Evolutionary conservation across 2,888 invertebrate genomes (phyloP), one percentile per base, ranked within the genome.

Genomic region (Octodonta nipae): DNA sequence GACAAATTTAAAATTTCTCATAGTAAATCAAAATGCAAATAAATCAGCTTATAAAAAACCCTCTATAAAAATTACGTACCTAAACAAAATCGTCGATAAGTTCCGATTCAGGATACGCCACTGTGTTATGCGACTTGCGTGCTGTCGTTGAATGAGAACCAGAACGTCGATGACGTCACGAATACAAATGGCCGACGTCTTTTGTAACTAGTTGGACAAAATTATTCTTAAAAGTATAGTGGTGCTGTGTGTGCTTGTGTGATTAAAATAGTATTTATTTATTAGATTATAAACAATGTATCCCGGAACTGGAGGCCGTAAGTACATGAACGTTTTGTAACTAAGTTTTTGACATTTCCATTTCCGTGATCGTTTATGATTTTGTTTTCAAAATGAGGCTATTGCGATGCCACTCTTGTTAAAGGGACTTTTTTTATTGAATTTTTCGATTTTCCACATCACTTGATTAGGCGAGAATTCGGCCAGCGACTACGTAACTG

Each of bases 151-250:
- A n/a, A n/a, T n/a, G n/a, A n/a, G n/a, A n/a, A n/a, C n/a, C n/a
- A n/a, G n/a, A n/a, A n/a, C n/a, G 7, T 7, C 12, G 32, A 38
- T 58, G 58, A 58, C 58, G 58, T 58, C 58, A 58, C 49, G 39
- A 54, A 60, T 61, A 59, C 62, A 63, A 61, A 63, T 63, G 63
- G 61, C 61, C 51, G 61, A 57, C 58, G 48, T 45, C 55, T 56
- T 55, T 47, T 51, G 49, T 55, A 54, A 55, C 44, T 43, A 52
- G 51, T 42, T 49, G 55, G 49, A 53, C 50, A 52, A 47, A 51
- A 56, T 56, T 56, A 52, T 44, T 41, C 43, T 38, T 43, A 40
- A 15, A 14, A 32, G 29, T 35, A 50, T 35, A 50, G 43, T 55
- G 54, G 55, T 58, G 55, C 57, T 56, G 59, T 56, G 55, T 58